Conservation (phyloP, 2,888 invertebrate genomes). For the Ormyrus nitidulus region DNA sequence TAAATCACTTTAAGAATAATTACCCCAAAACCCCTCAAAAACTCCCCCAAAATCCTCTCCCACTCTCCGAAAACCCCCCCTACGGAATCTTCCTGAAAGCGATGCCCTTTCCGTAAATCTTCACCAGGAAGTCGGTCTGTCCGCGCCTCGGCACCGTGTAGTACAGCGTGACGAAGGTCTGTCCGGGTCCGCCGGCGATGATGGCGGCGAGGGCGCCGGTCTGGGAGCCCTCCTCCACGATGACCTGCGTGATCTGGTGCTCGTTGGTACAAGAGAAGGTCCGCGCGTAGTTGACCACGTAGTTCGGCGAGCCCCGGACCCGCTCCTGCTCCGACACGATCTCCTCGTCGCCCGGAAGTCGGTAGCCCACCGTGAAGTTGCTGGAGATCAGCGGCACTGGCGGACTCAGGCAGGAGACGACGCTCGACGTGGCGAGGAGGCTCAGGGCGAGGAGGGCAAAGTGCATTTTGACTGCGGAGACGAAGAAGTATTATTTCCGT, state of each 20-base stretch:
- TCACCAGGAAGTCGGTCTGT: conserved; percentile 20
- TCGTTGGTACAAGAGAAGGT: conserved; percentile 38
- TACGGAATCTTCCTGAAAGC: conserved; percentile 38
- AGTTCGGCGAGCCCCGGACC: conserved; percentile 25
- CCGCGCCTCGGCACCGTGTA: conserved; percentile 30
- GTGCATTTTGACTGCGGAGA: neutral
- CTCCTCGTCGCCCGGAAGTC: conserved; percentile 19
- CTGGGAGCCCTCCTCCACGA: conserved; percentile 7
- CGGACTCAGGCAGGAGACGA: neutral
- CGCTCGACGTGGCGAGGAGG: neutral
- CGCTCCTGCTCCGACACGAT: conserved; percentile 2
- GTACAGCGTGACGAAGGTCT: conserved; percentile 37
- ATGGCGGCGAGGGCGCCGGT: conserved; percentile 35
- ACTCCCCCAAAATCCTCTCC: neutral
- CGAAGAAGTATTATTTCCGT: neutral
- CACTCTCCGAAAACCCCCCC: neutral
- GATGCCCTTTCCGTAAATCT: conserved; percentile 29
- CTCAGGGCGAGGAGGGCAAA: no score
- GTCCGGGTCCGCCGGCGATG: conserved; percentile 42
- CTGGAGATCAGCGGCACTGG: neutral
- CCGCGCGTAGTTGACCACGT: conserved; percentile 17
- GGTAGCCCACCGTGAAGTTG: conserved; percentile 26
- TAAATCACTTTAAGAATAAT: neutral
- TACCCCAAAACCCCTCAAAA: neutral
- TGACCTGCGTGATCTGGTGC: conserved; percentile 34